Evolutionary conservation across 2,797 vertebrate species (phyloP).

Genomic region (Pipistrellus kuhlii): DNA sequence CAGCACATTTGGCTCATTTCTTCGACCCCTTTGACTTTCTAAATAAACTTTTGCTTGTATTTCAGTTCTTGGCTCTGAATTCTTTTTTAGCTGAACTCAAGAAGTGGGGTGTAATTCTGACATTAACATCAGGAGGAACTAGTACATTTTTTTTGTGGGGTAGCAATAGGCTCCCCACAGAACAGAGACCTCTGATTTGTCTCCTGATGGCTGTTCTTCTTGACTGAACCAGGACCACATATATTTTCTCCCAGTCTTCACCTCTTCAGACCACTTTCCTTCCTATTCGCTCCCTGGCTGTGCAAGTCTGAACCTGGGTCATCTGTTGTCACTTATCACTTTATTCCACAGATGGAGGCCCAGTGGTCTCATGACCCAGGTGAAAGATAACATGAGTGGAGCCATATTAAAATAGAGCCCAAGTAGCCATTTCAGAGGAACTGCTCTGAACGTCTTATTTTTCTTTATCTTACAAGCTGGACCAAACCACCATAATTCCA

Average conservation of each 20-base stretch:
- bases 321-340: not conserved
- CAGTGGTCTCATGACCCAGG: rapidly evolving
- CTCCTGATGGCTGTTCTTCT: not conserved
- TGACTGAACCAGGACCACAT: not conserved
- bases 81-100: not conserved
- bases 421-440: not conserved
- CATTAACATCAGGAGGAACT: not conserved
- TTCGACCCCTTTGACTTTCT: not conserved
- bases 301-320: not conserved
- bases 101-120: not conserved
- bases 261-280: not conserved
- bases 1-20: not conserved
- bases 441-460: not conserved
- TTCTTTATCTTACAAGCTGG: not conserved
- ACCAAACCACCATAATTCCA: not conserved
- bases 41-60: not conserved
- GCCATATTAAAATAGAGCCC: not conserved
- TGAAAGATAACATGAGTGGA: not conserved
- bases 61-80: not conserved
- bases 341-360: not conserved
- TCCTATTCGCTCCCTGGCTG: not conserved
- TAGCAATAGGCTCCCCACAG: not conserved
- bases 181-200: not conserved
- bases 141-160: not conserved
- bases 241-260: not conserved